Conservation (phyloP, 2,797 vertebrate species). For the Myotis findleyi region DNA sequence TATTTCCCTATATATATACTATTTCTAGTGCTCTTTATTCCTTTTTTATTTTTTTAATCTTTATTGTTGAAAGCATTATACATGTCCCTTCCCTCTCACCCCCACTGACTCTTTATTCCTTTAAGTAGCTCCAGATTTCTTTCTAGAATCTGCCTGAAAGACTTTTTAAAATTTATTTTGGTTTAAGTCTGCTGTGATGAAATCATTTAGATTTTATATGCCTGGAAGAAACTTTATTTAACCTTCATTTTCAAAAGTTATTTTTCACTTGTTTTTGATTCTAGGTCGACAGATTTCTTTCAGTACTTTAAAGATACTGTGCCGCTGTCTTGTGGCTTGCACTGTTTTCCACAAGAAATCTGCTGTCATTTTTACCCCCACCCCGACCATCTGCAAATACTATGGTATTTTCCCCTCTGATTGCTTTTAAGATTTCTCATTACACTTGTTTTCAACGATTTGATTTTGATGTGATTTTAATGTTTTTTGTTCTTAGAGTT, state of each 20-base stretch:
- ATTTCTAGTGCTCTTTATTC: background rate
- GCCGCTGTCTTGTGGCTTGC: background rate
- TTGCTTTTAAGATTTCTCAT: background rate
- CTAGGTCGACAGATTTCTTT: background rate
- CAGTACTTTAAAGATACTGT: background rate
- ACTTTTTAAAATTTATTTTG: background rate
- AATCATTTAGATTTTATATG: background rate
- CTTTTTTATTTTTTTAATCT: background rate
- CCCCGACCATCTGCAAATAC: background rate
- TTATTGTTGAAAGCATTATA: too few species aligned
- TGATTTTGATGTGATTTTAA: background rate
- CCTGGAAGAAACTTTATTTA: slow-evolving; percentile 25
- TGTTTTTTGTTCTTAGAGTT: slow-evolving; percentile 12
- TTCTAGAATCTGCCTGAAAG: background rate
- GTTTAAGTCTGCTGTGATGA: background rate
- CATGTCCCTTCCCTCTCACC: too few species aligned
- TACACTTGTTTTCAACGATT: slow-evolving; percentile 10
- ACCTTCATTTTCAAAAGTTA: background rate
- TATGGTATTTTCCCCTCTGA: background rate
- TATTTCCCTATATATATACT: background rate
- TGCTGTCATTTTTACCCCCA: background rate
- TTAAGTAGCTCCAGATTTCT: background rate
- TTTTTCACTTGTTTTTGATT: slow-evolving; percentile 18
- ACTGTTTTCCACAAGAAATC: background rate
- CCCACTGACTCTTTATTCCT: too few species aligned